Conservation (phyloP, 2,113 vertebrate genomes). For the Oreotrochilus melanogaster region DNA sequence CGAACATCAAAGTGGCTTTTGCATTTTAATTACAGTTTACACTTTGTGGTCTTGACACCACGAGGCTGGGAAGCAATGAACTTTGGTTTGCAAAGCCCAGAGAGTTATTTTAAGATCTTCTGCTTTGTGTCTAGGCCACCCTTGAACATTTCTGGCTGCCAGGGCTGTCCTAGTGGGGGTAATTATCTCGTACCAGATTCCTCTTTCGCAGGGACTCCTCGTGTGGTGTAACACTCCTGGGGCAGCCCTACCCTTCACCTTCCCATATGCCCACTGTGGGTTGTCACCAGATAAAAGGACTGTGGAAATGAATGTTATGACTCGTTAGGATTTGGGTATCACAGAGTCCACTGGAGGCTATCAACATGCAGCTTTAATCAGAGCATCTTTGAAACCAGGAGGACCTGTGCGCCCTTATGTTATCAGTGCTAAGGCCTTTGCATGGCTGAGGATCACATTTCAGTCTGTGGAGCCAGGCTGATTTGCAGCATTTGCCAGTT, state of each 20-base stretch:
- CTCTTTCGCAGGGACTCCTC: neutral
- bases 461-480: fast-evolving
- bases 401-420: neutral
- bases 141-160: conserved; percentile 8
- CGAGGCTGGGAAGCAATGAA: neutral
- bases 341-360: neutral
- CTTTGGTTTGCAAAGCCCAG: neutral
- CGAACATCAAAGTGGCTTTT: neutral
- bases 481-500: neutral
- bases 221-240: neutral
- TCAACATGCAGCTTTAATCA: neutral
- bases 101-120: conserved; percentile 44
- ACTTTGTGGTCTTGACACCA: neutral
- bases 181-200: neutral
- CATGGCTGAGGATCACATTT: neutral
- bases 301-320: neutral
- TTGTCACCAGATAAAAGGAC: neutral
- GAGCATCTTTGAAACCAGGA: neutral
- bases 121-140: neutral
- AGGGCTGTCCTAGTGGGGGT: neutral
- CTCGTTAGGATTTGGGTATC: neutral
- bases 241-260: neutral
- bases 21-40: neutral
- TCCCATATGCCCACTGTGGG: fast-evolving
- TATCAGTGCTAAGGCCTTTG: neutral